Base-by-base conservation (phyloP, 2,797 vertebrate species). In the Echiichthys vipera region DNA sequence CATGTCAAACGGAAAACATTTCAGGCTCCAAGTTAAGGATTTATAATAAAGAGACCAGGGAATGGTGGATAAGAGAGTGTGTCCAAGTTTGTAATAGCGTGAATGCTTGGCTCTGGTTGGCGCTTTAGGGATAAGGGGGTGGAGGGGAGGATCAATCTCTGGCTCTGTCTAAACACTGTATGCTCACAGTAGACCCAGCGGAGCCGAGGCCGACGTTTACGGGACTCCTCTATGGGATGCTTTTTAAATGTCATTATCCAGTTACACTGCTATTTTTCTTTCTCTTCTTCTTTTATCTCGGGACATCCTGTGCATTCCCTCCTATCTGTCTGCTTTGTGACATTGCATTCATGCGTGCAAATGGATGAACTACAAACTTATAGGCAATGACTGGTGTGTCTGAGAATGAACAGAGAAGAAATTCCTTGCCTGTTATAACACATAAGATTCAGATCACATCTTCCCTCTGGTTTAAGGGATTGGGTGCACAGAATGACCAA, bases 91-190 rank as follows among this genome's bases (percentile, higher is more conserved):
- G 83, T 72, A 73, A 76, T 71, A 77, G 82, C 51, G 50, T 81
- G 87, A 77, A 71, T 71, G 79, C 79, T 80, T 87, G 80, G 85
- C 78, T 81, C 46, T 67, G 65, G 71, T 66, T 30, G 86, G 85
- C 18, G 30, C 42, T 84, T 81, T 70, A 51, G 54, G 78, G 67
- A 76, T 74, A 54, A 73, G 49, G 63, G 66, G 74, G 47, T 50
- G 73, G 68, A 72, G 68, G 57, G 66, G 77, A 50, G 85, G 71
- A 88, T 91, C 85, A 88, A 86, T 91, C 90, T 88, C 65, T 65
- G 49, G 63, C 68, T 89, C 84, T 90, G 90, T 93, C 85, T 92
- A 92, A 92, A 92, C 91, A 93, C 67, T 76, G 70, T 56, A 36
- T 61, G 74, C 81, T 71, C 22, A 25, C 58, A 69, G 84, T 85